phyloP scores from a whole-genome alignment of 2,113 vertebrate genomes.

The Gobio gobio region DNA sequence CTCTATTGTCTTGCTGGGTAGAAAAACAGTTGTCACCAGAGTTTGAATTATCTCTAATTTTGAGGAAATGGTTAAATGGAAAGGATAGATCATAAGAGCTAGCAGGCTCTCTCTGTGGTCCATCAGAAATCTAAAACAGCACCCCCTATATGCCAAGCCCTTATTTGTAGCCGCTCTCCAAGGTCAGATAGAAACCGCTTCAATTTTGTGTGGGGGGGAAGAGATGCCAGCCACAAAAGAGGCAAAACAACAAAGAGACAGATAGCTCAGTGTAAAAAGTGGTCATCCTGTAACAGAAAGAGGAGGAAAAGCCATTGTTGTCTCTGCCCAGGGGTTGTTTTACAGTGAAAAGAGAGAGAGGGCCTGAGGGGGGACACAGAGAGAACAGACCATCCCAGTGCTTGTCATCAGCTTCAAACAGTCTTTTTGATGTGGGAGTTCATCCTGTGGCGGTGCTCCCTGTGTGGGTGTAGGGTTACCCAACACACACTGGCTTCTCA shows the following conservation, averaged over 20 bases:
- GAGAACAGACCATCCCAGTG: conserved; percentile 65
- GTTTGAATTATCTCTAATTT: conserved; percentile 11
- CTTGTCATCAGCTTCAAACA: conserved; percentile 76
- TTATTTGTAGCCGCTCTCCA: neutral
- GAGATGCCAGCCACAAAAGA: conserved; percentile 49
- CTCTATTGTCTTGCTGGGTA: conserved; percentile 51
- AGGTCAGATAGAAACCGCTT: conserved; percentile 32
- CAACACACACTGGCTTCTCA: conserved; percentile 58
- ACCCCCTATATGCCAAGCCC: conserved; percentile 46
- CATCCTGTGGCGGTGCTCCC: conserved; percentile 63
- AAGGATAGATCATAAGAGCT: conserved; percentile 17
- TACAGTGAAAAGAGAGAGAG: conserved; percentile 65
- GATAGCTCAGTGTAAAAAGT: conserved; percentile 53
- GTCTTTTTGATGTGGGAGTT: conserved; percentile 72
- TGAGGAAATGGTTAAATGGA: conserved; percentile 37
- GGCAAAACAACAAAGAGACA: conserved; percentile 53
- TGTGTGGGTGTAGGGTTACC: conserved; percentile 72
- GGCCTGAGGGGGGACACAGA: conserved; percentile 60
- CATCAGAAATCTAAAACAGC: conserved; percentile 10
- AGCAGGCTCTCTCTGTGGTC: conserved; percentile 12
- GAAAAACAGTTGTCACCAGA: neutral
- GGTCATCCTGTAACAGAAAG: conserved; percentile 57
- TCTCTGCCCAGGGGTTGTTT: conserved; percentile 66
- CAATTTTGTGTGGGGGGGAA: conserved; percentile 39
- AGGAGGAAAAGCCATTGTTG: conserved; percentile 69